Evolutionary conservation across 2,888 invertebrate genomes (phyloP), one percentile per base, ranked within the genome.

Genomic region (Aporophyla lueneburgensis): DNA sequence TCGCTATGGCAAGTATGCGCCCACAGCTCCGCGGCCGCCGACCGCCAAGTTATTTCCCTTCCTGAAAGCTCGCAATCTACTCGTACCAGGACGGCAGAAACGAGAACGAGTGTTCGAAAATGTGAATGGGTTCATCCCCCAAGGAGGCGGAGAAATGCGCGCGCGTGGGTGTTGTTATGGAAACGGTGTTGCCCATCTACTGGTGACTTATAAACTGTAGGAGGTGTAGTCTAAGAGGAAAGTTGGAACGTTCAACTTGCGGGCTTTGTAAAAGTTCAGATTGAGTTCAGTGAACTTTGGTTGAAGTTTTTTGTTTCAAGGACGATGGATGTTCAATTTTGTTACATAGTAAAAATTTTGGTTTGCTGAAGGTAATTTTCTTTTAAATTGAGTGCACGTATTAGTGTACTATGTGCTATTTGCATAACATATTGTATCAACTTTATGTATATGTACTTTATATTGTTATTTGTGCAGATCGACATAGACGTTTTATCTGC

Each of bases 1-100:
- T 81, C 33, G 86, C 83, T 87, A 89, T 87, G 86, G 81, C 87
- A 88, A 90, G 87, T 89, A 90, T 92, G 91, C 89, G 90, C 86
- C 86, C 82, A 71, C 80, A 87, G 89, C 90, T 70, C 87, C 54
- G 24, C 54, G 12, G 5, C 54, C 84, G 74, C 80, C 86, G 89
- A 90, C 86, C 91, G 90, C 88, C 85, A 90, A 88, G 82, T 49
- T 88, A 88, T 91, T 94, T 93, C 92, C 94, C 96, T 97, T 97
- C 97, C 97, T 97, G 97, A 97, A 97, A 97, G 97, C 97, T 97
- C 95, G 97, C 96, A 97, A 97, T 97, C 97, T 97, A 97, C 95
- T 95, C 91, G 90, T 92, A 97, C 92, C 92, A 97, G 97, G 97
- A 87, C 68, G 89, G 75, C 97, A 97, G 94, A 94, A 93, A 78